These are phyloP conservation scores for Oscheius sp. DNA, from an alignment of 2,888 invertebrate genomes.

Conservation along the genomic window DNA sequence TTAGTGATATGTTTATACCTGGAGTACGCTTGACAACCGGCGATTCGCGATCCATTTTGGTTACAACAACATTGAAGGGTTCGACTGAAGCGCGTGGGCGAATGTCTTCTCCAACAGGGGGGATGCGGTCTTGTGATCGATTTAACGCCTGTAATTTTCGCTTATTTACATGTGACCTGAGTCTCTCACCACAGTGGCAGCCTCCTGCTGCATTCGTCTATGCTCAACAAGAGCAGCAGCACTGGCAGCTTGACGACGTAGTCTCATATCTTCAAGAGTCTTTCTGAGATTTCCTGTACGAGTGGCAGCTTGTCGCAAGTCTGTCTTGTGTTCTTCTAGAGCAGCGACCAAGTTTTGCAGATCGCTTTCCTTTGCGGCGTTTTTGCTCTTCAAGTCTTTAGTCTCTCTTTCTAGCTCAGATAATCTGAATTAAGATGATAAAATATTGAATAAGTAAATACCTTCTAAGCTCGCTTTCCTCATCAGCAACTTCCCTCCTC, in stretches of 20 bases:
- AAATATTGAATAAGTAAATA: not conserved
- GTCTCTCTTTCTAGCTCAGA: constrained; percentile 51
- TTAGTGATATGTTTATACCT: not conserved
- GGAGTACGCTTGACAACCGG: not conserved
- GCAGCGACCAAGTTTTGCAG: constrained; percentile 36
- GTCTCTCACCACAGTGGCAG: constrained; percentile 22
- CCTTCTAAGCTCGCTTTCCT: constrained; percentile 58
- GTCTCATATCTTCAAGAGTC: constrained; percentile 85
- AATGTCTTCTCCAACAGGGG: constrained; percentile 32
- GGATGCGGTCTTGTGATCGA: constrained; percentile 20
- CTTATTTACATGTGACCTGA: not conserved
- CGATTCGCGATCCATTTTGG: constrained; percentile 13
- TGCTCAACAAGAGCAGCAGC: constrained; percentile 81
- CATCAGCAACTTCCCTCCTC: constrained; percentile 58
- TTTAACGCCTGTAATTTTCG: constrained; percentile 13
- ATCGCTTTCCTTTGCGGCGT: constrained; percentile 36
- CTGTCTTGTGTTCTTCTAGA: constrained; percentile 42
- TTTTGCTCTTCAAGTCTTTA: constrained; percentile 37
- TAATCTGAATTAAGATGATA: constrained; percentile 33
- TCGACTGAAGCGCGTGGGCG: constrained; percentile 67
- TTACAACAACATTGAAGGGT: constrained; percentile 62
- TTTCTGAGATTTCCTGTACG: constrained; percentile 92
- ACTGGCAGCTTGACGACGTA: constrained; percentile 75
- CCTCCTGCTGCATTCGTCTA: constrained; percentile 50
- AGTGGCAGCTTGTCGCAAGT: constrained; percentile 84